phyloP scores from a whole-genome alignment of 2,113 vertebrate species.

The Chascanopsetta lugubris region DNA sequence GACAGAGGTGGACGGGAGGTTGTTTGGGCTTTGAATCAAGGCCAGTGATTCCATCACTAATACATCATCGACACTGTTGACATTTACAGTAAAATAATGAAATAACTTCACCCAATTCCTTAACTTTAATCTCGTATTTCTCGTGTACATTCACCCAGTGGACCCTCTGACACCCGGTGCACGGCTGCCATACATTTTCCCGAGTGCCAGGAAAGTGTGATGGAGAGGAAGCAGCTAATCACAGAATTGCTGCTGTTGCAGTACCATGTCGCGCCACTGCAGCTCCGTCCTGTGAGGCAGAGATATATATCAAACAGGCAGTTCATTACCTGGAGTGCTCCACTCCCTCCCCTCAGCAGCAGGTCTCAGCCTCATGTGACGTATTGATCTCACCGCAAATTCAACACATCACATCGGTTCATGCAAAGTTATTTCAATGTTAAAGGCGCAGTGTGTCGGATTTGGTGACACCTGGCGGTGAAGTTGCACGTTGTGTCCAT shows the following conservation, averaged over 20 bases:
- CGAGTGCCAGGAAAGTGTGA: slow-evolving; percentile 44
- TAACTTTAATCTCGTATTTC: too few species aligned
- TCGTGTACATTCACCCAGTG: too few species aligned
- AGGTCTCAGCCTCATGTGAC: slow-evolving; percentile 58
- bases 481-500: too few species aligned
- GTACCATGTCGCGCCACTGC: slow-evolving; percentile 70
- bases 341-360: slow-evolving; percentile 49
- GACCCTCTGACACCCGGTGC: slow-evolving; percentile 9
- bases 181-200: slow-evolving; percentile 28
- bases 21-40: slow-evolving; percentile 28
- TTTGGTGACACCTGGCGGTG: too few species aligned
- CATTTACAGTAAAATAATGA: too few species aligned
- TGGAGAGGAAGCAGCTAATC: slow-evolving; percentile 76
- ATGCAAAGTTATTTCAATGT: slow-evolving; percentile 18
- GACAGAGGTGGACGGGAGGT: slow-evolving; percentile 17
- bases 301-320: slow-evolving; percentile 81
- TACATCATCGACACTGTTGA: too few species aligned
- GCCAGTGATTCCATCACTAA: slow-evolving; percentile 24
- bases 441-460: too few species aligned
- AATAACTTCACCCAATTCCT: too few species aligned
- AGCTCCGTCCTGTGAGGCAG: slow-evolving; percentile 47
- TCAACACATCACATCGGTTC: slow-evolving; percentile 30
- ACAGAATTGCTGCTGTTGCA: slow-evolving; percentile 82
- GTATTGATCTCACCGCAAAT: slow-evolving; percentile 66
- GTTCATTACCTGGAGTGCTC: slow-evolving; percentile 85